Evolutionary conservation across 2,113 vertebrate species (phyloP).

Genomic region (Manacus vitellinus): DNA sequence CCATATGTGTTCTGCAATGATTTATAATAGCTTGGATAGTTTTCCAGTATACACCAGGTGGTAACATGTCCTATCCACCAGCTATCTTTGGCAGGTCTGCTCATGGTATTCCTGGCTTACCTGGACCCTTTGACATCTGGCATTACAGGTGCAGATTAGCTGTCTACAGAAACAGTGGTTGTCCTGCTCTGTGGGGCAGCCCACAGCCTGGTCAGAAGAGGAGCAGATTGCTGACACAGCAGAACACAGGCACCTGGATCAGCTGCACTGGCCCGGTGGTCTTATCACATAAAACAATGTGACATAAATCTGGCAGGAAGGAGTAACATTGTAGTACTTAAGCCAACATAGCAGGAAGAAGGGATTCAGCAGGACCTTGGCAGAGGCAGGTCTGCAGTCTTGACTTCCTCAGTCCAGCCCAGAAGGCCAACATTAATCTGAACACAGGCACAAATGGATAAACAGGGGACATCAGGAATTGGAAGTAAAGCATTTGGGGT

Average conservation of each 20-base stretch:
- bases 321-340: not conserved
- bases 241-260: not conserved
- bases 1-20: not conserved
- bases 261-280: not conserved
- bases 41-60: not conserved
- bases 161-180: not conserved
- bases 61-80: not conserved
- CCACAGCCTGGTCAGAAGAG: not conserved
- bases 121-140: not conserved
- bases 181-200: not conserved
- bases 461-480: not conserved
- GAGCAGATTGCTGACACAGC: not conserved
- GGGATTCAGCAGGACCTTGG: not conserved
- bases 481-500: not conserved
- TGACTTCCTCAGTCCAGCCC: not conserved
- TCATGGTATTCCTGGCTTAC: not conserved
- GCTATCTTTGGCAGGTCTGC: not conserved
- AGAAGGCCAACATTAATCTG: not conserved
- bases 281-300: rapidly evolving
- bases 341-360: not conserved
- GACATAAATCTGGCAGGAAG: not conserved
- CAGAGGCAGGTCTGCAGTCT: not conserved
- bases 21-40: not conserved
- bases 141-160: not conserved
- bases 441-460: not conserved